Evolutionary conservation across 64 coral and sea anemone genomes (phyloP).

Genomic region (Dendrophyllia cribrosa): DNA sequence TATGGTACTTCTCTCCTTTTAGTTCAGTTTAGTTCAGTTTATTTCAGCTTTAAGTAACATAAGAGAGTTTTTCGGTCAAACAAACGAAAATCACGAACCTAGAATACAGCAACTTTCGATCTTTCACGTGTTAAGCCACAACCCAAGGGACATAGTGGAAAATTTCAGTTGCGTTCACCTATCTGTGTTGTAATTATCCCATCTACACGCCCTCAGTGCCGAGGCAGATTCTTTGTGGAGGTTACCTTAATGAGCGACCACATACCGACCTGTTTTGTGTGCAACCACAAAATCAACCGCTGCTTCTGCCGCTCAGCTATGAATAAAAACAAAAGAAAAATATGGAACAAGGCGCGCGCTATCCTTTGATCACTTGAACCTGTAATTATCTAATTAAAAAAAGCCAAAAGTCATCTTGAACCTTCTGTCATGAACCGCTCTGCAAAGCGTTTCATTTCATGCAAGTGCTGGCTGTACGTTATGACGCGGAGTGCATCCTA

Average conservation of each 20-base stretch:
- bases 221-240: neutral
- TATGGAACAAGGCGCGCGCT: conserved; percentile 9
- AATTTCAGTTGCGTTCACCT: neutral
- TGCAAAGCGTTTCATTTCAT: neutral
- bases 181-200: neutral
- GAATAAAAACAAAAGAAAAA: conserved; percentile 34
- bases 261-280: conserved; percentile 45
- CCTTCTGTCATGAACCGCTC: neutral
- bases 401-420: conserved; percentile 38
- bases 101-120: neutral
- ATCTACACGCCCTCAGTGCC: neutral
- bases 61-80: too few relatives aligned
- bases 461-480: neutral
- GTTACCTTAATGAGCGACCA: conserved; percentile 16
- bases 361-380: conserved; percentile 47
- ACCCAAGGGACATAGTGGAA: too few relatives aligned
- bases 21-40: too few relatives aligned
- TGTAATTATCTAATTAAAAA: conserved; percentile 45
- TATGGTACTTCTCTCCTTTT: too few relatives aligned
- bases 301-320: neutral
- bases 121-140: neutral
- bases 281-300: conserved; percentile 35
- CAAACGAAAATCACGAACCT: neutral
- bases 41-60: too few relatives aligned
- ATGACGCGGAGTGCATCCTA: neutral